These are phyloP conservation scores for Phymorhynchus buccinoides DNA, from an alignment of 1,140 invertebrate genomes.

Conservation along the genomic window DNA sequence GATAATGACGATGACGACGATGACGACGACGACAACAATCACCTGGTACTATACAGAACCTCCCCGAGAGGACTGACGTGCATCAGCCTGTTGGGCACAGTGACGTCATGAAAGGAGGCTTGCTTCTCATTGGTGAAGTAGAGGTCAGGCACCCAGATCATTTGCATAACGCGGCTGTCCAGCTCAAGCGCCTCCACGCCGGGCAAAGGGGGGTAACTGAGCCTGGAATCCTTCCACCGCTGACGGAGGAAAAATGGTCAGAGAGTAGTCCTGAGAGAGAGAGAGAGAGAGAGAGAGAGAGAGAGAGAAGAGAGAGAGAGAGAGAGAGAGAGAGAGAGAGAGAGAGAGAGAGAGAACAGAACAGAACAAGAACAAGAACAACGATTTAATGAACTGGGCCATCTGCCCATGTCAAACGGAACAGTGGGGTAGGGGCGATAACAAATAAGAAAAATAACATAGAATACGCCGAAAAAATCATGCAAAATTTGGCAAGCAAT, in stretches of 20 bases:
- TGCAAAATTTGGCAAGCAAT: too few species aligned
- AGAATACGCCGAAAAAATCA: too few species aligned
- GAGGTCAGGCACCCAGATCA: constrained; percentile 81
- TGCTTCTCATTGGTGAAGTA: constrained; percentile 82
- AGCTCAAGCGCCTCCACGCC: constrained; percentile 54
- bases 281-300: constrained; percentile 22
- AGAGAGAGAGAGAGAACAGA: neutral
- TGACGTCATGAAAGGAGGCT: constrained; percentile 70
- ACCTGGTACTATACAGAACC: constrained; percentile 77
- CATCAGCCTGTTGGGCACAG: constrained; percentile 81
- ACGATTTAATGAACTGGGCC: too few species aligned
- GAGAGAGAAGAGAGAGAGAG: neutral
- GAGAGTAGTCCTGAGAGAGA: constrained; percentile 60
- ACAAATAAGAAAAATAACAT: too few species aligned
- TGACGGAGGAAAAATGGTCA: constrained; percentile 62
- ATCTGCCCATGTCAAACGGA: too few species aligned
- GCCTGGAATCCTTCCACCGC: constrained; percentile 58
- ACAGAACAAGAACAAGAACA: too few species aligned
- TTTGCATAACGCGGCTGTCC: constrained; percentile 88
- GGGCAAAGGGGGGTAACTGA: constrained; percentile 47
- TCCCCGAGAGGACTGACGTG: constrained; percentile 79
- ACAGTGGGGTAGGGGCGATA: too few species aligned
- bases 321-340: constrained; percentile 24
- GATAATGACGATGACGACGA: neutral
- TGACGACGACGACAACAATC: neutral